phyloP scores from a whole-genome alignment of 2,797 vertebrate genomes.

The Nothura maculosa region DNA sequence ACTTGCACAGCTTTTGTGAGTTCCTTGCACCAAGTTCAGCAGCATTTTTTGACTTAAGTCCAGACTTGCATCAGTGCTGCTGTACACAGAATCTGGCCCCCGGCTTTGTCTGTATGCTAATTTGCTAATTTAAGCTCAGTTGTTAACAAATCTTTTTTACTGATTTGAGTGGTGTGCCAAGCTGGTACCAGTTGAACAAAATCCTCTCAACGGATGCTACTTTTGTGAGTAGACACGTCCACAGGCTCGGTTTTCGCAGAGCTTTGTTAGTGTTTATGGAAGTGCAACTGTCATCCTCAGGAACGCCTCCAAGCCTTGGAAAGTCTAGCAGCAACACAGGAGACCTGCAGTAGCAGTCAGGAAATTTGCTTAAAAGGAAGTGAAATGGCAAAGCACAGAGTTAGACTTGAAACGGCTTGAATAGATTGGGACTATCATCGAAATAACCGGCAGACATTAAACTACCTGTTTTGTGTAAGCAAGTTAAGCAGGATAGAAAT shows the following conservation, averaged over 20 bases:
- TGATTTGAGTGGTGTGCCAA: neutral
- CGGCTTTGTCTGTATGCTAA: neutral
- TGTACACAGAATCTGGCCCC: neutral
- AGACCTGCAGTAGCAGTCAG: neutral
- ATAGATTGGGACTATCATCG: neutral
- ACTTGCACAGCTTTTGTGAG: slow-evolving; percentile 21
- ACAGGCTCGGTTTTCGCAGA: neutral
- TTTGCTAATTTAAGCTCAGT: neutral
- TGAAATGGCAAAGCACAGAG: neutral
- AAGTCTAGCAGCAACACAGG: neutral
- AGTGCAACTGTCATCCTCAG: neutral
- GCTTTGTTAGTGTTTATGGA: neutral
- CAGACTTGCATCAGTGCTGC: neutral
- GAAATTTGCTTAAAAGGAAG: neutral
- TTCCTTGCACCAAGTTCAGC: neutral
- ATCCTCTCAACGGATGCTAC: neutral
- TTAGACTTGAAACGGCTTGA: neutral
- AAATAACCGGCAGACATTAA: neutral
- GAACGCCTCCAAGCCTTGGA: neutral
- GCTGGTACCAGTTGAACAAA: neutral
- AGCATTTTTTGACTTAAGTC: neutral
- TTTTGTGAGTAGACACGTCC: neutral
- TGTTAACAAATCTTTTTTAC: neutral
- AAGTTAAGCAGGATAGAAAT: neutral
- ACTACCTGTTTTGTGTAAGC: neutral